Percentiles rank a stretch among this genome's conserved stretches.
Conservation (phyloP, 2,888 invertebrate genomes). For the Vesta saturnalis region DNA sequence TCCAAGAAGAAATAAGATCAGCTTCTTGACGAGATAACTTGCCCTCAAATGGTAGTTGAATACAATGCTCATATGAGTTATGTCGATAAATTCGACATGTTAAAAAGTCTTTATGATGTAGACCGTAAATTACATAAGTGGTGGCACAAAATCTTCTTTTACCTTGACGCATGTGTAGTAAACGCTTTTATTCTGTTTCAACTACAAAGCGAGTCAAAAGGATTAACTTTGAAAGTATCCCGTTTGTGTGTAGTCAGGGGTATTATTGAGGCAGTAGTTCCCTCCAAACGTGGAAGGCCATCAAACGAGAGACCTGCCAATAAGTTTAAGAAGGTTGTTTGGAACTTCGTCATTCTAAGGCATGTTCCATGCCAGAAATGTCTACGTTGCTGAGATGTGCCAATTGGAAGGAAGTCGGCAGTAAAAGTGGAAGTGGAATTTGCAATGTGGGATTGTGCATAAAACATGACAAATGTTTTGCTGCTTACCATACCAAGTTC, state of each 20-base stretch:
- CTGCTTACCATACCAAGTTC: background rate
- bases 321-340: background rate
- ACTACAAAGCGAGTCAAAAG: conserved; percentile 19
- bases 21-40: conserved; percentile 24
- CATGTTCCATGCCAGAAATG: conserved; percentile 2
- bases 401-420: conserved; percentile 18
- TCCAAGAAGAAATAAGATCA: conserved; percentile 32
- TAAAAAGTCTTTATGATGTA: conserved; percentile 37
- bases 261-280: conserved; percentile 2
- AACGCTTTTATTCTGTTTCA: conserved; percentile 33
- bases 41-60: conserved; percentile 36
- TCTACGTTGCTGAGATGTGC: conserved; percentile 10
- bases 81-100: conserved; percentile 39
- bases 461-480: conserved; percentile 7
- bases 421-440: background rate
- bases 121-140: conserved; percentile 38
- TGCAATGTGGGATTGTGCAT: conserved; percentile 15
- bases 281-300: conserved; percentile 11
- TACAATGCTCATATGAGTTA: conserved; percentile 40
- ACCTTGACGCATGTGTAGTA: conserved; percentile 27
- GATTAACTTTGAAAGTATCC: conserved; percentile 25
- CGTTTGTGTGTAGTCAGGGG: conserved; percentile 12
- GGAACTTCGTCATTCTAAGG: conserved; percentile 1
- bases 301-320: conserved; percentile 5
- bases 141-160: conserved; percentile 39